phyloP scores from a whole-genome alignment of 2,888 invertebrate genomes.

The Unio pictorum region DNA sequence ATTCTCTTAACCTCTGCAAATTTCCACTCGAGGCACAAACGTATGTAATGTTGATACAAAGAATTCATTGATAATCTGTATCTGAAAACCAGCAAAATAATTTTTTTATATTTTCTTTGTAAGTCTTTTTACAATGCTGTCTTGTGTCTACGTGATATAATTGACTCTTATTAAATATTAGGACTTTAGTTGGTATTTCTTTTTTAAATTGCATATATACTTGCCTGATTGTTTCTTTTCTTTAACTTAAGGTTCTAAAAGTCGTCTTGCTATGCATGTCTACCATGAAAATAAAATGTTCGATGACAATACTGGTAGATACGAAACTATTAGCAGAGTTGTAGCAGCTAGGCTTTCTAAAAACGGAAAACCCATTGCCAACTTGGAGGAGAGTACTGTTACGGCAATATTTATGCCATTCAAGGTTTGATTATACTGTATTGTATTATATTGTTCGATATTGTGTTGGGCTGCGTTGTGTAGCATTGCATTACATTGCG shows the following conservation, averaged over 20 bases:
- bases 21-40: too few relatives aligned
- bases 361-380: conserved; percentile 16
- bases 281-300: conserved; percentile 35
- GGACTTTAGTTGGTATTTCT: not conserved
- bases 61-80: too few relatives aligned
- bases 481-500: too few relatives aligned
- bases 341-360: conserved; percentile 32
- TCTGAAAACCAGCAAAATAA: too few relatives aligned
- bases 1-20: too few relatives aligned
- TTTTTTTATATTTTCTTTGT: too few relatives aligned
- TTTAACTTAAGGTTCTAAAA: conserved; percentile 6
- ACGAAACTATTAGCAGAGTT: conserved; percentile 32
- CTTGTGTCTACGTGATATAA: not conserved
- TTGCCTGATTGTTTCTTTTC: not conserved
- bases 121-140: not conserved
- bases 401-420: conserved; percentile 40
- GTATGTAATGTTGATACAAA: too few relatives aligned
- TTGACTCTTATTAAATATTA: not conserved
- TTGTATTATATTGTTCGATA: too few relatives aligned
- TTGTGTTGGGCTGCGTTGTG: too few relatives aligned
- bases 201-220: not conserved
- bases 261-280: conserved; percentile 22
- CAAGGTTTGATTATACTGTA: conserved; percentile 16
- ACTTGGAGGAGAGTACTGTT: conserved; percentile 33
- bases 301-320: conserved; percentile 12